Conservation (phyloP, 2,113 vertebrate genomes). For the Halichoerus grypus region DNA sequence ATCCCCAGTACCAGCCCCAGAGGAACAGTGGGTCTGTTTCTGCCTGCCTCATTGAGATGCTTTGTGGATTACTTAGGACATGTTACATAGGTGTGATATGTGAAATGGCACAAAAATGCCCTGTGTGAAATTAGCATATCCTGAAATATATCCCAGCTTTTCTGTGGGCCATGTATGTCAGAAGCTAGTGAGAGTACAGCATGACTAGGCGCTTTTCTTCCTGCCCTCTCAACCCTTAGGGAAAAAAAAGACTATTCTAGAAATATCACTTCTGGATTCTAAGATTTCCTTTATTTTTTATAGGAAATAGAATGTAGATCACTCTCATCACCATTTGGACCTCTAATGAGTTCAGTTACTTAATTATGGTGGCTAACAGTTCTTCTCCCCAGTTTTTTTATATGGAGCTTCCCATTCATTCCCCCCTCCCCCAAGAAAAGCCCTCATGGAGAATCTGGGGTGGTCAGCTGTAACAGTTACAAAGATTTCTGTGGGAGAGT, state of each 20-base stretch:
- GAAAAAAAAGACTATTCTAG: neutral
- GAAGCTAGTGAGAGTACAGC: neutral
- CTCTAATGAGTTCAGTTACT: constrained; percentile 25
- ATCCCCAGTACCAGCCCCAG: neutral
- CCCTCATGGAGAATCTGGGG: neutral
- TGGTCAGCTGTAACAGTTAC: neutral
- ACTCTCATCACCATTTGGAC: neutral
- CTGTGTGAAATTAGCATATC: constrained; percentile 2
- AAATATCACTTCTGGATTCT: constrained; percentile 32
- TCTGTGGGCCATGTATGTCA: neutral
- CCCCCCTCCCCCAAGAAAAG: neutral
- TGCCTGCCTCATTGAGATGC: neutral
- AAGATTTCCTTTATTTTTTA: constrained; percentile 24
- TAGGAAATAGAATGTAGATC: neutral
- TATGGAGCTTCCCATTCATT: neutral
- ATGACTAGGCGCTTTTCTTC: neutral
- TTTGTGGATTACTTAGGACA: constrained; percentile 40
- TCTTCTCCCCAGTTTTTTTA: neutral
- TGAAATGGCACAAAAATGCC: neutral
- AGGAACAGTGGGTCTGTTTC: neutral
- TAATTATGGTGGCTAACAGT: neutral
- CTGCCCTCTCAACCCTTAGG: neutral
- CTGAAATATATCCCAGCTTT: constrained; percentile 7
- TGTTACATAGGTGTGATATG: neutral
- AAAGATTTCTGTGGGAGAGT: neutral